Evolutionary conservation across 1,140 invertebrate species (phyloP), one percentile per base, ranked within the genome.

Genomic region (Rhyacophila brunnea): DNA sequence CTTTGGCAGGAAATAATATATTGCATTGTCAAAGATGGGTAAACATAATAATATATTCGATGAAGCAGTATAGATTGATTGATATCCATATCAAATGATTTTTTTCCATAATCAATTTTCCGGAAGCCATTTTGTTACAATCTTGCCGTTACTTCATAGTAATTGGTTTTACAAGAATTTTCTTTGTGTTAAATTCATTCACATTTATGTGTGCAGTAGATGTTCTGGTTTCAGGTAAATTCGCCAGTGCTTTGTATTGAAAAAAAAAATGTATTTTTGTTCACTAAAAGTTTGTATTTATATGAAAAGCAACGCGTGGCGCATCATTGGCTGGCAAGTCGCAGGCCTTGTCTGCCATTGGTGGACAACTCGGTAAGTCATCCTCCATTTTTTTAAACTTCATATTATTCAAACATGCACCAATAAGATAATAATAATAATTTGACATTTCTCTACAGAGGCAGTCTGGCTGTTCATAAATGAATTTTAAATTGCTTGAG

Each of bases 291-390:
- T 65, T 79, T 79, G 74, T 78, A 79, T 79, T 79, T 79, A 74
- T 78, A 79, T 79, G 77, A 75, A 79, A 79, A 78, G 77, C 77
- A 58, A 74, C 75, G 75, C 74, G 73, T 66, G 73, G 76, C 72
- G 75, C 75, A 56, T 58, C 62, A 58, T 75, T 76, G 70, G 77
- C 75, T 66, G 74, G 74, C 74, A 76, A 77, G 72, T 76, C 75
- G 63, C 77, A 77, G 74, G 77, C 77, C 65, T 75, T 78, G 68
- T 72, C 75, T 67, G 72, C 75, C 70, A 78, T 79, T 75, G 72
- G 75, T 68, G 71, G 67, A 47, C 73, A 73, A 40, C 77, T 79
- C 64, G 77, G 77, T 79, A 66, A 79, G 77, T 76, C 55, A 57
- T 48, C 47, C 20, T 49, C 7, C 13, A 15, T 57, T 57, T 17